Conservation (phyloP, 1,140 invertebrate genomes). For the Cotesia chilonis region DNA sequence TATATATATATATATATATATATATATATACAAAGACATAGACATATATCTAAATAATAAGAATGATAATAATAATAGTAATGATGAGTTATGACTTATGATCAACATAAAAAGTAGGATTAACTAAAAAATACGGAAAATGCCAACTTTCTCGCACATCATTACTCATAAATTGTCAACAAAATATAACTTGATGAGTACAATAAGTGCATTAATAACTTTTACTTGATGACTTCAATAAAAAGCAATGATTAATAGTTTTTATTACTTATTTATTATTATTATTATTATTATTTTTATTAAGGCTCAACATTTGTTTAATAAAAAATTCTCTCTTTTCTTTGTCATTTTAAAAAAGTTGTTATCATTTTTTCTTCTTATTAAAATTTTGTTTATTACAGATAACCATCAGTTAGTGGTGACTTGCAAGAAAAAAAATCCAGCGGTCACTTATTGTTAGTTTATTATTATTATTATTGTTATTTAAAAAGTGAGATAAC, state of each 20-base stretch:
- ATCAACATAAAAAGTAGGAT: background rate
- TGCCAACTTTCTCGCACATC: slow-evolving; percentile 48
- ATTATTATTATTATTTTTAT: too few species aligned
- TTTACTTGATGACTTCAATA: slow-evolving; percentile 10
- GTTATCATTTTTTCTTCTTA: background rate
- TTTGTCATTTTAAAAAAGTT: background rate
- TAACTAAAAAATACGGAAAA: slow-evolving; percentile 25
- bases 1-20: too few species aligned
- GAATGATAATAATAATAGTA: background rate
- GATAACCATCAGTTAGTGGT: too few species aligned
- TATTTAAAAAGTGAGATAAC: too few species aligned
- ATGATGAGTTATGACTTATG: too few species aligned
- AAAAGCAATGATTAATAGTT: too few species aligned
- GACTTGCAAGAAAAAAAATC: background rate
- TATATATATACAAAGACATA: background rate
- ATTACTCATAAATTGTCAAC: slow-evolving; percentile 23
- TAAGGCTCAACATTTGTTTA: too few species aligned
- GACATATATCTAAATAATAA: background rate
- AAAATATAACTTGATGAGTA: slow-evolving; percentile 23
- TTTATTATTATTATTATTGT: too few species aligned
- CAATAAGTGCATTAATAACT: slow-evolving; percentile 34
- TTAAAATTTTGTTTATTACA: background rate
- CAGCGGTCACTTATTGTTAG: background rate
- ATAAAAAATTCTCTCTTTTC: too few species aligned
- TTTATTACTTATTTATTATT: too few species aligned